phyloP scores from a whole-genome alignment of 2,888 invertebrate genomes.

The Didymodactylos carnosus region DNA sequence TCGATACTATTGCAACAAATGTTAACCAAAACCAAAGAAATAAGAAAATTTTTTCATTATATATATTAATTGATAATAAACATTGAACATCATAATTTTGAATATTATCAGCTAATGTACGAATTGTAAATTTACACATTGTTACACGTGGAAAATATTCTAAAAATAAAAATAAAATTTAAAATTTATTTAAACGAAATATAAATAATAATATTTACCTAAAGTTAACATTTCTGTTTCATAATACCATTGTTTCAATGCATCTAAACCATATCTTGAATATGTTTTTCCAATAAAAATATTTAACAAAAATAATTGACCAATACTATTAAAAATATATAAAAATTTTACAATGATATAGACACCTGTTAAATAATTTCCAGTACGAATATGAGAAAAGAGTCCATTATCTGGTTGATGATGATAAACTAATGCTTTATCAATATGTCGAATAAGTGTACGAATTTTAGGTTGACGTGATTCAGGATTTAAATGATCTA shows the following conservation, averaged over 20 bases:
- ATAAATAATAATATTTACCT: too few species aligned
- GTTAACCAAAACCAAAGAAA: too few species aligned
- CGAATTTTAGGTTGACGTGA: neutral
- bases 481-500: constrained; percentile 1
- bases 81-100: too few species aligned
- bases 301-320: constrained; percentile 5
- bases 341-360: constrained; percentile 1
- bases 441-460: neutral
- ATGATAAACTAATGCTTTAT: constrained; percentile 7
- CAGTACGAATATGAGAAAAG: too few species aligned
- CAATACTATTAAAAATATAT: constrained; percentile 2
- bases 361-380: neutral
- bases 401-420: neutral
- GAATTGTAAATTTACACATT: constrained; percentile 5
- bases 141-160: constrained; percentile 5
- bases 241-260: neutral
- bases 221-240: too few species aligned
- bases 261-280: constrained; percentile 1
- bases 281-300: constrained; percentile 1
- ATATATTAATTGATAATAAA: too few species aligned
- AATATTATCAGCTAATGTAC: constrained; percentile 1
- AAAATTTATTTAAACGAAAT: too few species aligned
- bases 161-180: neutral
- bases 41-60: too few species aligned
- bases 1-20: neutral